These are phyloP conservation scores for Junonia oenone DNA, from an alignment of 2,888 invertebrate species.

Conservation along the genomic window DNA sequence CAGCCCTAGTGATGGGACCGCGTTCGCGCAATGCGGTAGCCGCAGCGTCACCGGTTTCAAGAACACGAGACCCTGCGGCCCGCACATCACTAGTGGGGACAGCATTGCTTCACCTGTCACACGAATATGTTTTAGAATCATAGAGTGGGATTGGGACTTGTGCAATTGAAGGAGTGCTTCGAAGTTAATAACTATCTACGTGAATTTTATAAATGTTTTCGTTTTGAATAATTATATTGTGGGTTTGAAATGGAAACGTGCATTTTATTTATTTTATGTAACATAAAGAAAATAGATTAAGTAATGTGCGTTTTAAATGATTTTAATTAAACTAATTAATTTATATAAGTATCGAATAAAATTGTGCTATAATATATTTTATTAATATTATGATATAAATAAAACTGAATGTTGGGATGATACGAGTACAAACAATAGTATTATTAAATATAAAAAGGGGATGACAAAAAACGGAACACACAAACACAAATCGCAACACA, in stretches of 20 bases:
- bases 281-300: not conserved
- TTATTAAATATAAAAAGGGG: slow-evolving; percentile 24
- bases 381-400: not conserved
- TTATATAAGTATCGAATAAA: not conserved
- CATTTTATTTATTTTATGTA: not conserved
- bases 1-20: slow-evolving; percentile 86
- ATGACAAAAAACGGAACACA: slow-evolving; percentile 55
- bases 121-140: slow-evolving; percentile 6
- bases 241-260: not conserved
- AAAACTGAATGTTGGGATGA: not conserved
- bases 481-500: slow-evolving; percentile 77
- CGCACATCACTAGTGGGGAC: slow-evolving; percentile 97
- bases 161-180: not conserved
- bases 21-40: slow-evolving; percentile 92
- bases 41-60: slow-evolving; percentile 92
- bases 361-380: not conserved
- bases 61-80: slow-evolving; percentile 95
- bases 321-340: not conserved
- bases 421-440: too few relatives aligned
- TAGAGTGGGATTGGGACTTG: not conserved
- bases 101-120: slow-evolving; percentile 93
- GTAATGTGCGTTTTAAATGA: not conserved
- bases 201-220: not conserved
- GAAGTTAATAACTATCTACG: slow-evolving; percentile 2
- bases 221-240: not conserved